Evolutionary conservation across 2,113 vertebrate genomes (phyloP).

Genomic region (Spizaetus ornatus): DNA sequence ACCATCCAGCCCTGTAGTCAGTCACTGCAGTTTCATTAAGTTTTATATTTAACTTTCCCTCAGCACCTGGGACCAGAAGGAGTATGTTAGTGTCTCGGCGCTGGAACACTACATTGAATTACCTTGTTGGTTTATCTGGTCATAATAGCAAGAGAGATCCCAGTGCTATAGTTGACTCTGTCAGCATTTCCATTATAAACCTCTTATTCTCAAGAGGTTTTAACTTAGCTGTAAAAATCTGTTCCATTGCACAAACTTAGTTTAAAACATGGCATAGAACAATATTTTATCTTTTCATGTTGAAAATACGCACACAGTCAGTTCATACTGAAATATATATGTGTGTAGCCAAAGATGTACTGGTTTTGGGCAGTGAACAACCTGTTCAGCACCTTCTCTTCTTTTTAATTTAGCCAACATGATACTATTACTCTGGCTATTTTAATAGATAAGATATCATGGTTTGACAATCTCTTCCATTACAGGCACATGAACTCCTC

Average conservation of each 20-base stretch:
- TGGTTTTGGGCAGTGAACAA: neutral
- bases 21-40: constrained; percentile 43
- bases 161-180: constrained; percentile 49
- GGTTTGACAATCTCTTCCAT: neutral
- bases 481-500: neutral
- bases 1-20: neutral
- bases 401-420: neutral
- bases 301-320: neutral
- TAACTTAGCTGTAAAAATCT: constrained; percentile 47
- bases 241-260: constrained; percentile 22
- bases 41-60: constrained; percentile 62
- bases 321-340: neutral
- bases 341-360: neutral
- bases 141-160: constrained; percentile 55
- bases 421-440: neutral
- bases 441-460: neutral
- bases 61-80: constrained; percentile 39
- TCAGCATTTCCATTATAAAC: constrained; percentile 60
- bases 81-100: constrained; percentile 29
- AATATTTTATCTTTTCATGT: constrained; percentile 34
- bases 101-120: constrained; percentile 61
- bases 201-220: constrained; percentile 32
- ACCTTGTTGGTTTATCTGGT: constrained; percentile 68
- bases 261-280: constrained; percentile 17
- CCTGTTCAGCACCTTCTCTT: neutral